Percentiles rank a stretch among this genome's conserved stretches.
Evolutionary conservation across 53 echinoderm and acorn worm genomes (phyloP).

Genomic region (Echinometra lucunter): DNA sequence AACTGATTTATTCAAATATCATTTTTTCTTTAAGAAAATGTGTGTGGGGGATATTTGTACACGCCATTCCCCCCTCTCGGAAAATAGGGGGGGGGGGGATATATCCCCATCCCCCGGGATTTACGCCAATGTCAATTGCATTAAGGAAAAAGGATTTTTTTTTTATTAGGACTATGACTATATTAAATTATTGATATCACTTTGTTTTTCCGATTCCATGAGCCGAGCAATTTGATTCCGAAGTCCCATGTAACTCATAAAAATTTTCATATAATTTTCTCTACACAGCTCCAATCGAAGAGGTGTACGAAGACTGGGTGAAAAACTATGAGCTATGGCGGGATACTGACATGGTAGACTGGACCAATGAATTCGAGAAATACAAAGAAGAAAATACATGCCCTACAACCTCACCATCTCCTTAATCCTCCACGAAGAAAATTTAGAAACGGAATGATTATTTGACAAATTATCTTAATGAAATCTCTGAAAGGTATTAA

Average conservation of each 20-base stretch:
- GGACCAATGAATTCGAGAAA: slow-evolving; percentile 45
- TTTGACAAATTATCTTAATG: background rate
- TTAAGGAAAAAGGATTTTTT: too few species aligned
- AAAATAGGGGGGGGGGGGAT: too few species aligned
- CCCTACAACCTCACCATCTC: background rate
- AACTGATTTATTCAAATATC: too few species aligned
- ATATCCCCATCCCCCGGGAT: too few species aligned
- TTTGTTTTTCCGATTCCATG: too few species aligned
- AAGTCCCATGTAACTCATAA: background rate
- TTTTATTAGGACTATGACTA: too few species aligned
- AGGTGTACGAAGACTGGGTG: slow-evolving; percentile 46
- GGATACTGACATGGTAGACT: slow-evolving; percentile 49
- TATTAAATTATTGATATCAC: too few species aligned
- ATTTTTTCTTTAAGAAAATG: too few species aligned
- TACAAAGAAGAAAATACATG: slow-evolving; percentile 48
- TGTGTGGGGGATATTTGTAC: too few species aligned
- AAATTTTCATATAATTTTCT: background rate
- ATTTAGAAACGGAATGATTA: background rate
- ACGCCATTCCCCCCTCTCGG: too few species aligned
- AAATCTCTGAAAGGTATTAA: background rate
- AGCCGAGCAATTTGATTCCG: background rate
- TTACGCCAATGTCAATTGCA: too few species aligned
- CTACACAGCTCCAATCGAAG: slow-evolving; percentile 47
- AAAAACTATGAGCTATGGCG: slow-evolving; percentile 33
- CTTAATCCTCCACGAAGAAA: background rate